phyloP scores from a whole-genome alignment of 2,797 vertebrate genomes.

The Tokudaia muenninki region DNA sequence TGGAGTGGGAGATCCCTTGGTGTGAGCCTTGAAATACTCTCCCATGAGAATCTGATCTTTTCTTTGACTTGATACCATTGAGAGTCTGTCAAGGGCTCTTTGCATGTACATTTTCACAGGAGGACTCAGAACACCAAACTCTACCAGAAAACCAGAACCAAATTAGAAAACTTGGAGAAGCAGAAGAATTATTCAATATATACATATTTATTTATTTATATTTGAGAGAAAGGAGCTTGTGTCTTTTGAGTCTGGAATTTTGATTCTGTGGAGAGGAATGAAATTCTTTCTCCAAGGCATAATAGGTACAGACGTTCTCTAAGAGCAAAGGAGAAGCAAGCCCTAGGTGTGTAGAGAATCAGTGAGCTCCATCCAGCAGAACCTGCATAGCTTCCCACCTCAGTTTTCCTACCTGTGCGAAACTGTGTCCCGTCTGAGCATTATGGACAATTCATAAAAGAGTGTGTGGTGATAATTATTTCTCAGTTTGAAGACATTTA shows the following conservation, averaged over 20 bases:
- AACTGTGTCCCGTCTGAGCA: neutral
- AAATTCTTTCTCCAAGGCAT: neutral
- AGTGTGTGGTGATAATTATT: neutral
- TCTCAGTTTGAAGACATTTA: conserved; percentile 29
- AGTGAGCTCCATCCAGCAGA: neutral
- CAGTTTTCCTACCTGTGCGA: neutral
- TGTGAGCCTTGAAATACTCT: neutral
- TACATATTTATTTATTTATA: neutral
- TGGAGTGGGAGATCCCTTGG: neutral
- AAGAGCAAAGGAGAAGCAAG: neutral
- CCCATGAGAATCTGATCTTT: neutral
- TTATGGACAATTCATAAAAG: neutral
- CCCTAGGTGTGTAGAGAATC: neutral
- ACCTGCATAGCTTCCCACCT: neutral
- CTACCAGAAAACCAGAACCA: neutral
- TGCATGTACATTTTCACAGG: neutral
- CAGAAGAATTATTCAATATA: neutral
- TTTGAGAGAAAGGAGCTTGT: neutral
- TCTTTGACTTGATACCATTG: neutral
- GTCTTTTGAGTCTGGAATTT: neutral
- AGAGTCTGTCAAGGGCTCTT: neutral
- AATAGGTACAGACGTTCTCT: neutral
- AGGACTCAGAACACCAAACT: neutral
- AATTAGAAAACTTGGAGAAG: neutral
- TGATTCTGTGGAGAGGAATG: neutral